Conservation (phyloP, 2,797 vertebrate genomes). For the Scolopax bukidnonensis region DNA sequence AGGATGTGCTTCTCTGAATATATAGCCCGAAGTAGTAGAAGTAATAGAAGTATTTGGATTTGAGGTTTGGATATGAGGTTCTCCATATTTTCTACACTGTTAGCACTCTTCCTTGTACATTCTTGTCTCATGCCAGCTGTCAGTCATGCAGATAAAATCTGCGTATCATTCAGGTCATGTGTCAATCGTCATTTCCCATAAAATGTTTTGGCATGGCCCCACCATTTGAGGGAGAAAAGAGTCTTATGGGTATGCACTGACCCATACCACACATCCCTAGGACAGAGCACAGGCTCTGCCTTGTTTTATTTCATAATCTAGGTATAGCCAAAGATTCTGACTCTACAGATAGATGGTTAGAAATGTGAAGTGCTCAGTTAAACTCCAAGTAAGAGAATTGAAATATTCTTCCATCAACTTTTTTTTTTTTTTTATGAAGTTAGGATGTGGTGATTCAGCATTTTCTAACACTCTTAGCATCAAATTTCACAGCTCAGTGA, state of each 20-base stretch:
- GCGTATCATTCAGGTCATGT: not conserved
- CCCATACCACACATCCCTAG: not conserved
- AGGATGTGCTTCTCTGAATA: not conserved
- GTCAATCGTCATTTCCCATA: not conserved
- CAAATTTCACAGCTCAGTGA: not conserved
- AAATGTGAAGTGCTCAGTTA: not conserved
- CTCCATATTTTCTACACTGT: not conserved
- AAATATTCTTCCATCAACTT: not conserved
- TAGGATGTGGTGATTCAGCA: not conserved
- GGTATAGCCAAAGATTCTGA: not conserved
- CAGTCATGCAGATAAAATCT: not conserved
- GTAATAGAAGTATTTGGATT: not conserved
- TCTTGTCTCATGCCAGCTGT: not conserved
- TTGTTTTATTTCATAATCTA: not conserved
- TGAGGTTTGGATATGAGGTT: not conserved
- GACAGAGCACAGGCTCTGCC: not conserved
- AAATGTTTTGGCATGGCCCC: not conserved
- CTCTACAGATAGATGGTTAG: not conserved
- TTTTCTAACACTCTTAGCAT: not conserved
- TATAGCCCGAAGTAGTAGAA: not conserved
- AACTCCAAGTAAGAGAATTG: not conserved
- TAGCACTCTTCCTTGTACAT: not conserved
- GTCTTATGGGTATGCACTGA: not conserved
- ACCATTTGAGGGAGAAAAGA: not conserved
- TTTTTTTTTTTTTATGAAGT: not conserved